Conservation (phyloP, 2,797 vertebrate species). For the Artibeus lituratus region DNA sequence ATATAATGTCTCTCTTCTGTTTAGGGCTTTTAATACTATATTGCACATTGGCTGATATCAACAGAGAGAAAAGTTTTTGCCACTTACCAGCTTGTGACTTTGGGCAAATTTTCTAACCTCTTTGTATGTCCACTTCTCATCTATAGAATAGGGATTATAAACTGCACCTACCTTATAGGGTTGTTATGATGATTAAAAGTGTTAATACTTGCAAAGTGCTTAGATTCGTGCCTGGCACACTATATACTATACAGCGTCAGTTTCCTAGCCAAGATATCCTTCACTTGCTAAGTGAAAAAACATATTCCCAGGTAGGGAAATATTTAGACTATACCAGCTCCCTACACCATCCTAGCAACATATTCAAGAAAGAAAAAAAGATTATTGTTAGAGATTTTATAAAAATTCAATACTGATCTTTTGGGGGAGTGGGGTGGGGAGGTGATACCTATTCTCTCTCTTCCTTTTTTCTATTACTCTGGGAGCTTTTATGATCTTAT, state of each 20-base stretch:
- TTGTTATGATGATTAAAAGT: not conserved
- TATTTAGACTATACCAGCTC: not conserved
- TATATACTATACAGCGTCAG: not conserved
- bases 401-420: not conserved
- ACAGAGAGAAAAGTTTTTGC: not conserved
- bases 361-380: not conserved
- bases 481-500: constrained; percentile 2
- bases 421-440: not conserved
- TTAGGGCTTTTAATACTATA: not conserved
- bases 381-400: not conserved
- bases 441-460: not conserved
- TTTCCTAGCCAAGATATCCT: not conserved
- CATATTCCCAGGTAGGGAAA: not conserved
- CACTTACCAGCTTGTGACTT: not conserved
- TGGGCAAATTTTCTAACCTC: not conserved
- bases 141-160: not conserved
- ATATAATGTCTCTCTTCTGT: not conserved
- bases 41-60: not conserved
- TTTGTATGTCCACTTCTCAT: not conserved
- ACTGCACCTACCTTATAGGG: not conserved
- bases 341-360: not conserved
- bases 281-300: constrained; percentile 1
- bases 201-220: not conserved
- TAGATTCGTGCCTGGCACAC: not conserved
- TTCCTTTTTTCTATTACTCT: not conserved